These are phyloP conservation scores for Idaea aversata DNA, from an alignment of 2,888 invertebrate species.

Conservation along the genomic window DNA sequence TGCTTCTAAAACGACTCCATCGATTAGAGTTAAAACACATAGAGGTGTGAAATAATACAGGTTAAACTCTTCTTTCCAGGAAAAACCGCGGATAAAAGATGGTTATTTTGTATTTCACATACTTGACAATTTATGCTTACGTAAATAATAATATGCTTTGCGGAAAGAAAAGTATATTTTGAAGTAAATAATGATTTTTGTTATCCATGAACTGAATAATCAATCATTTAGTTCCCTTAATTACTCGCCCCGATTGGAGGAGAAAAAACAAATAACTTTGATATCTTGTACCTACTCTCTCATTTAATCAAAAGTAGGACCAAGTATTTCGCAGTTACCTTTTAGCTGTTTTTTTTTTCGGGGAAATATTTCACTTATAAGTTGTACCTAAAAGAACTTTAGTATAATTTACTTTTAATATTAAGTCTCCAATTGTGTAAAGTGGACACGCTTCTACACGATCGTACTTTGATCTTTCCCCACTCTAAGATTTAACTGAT, in stretches of 20 bases:
- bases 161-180: not conserved
- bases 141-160: not conserved
- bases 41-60: not conserved
- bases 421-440: not conserved
- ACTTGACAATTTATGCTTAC: not conserved
- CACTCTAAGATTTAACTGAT: not conserved
- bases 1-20: not conserved
- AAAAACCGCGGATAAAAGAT: not conserved
- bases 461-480: not conserved
- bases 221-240: not conserved
- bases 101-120: not conserved
- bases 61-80: too few species aligned
- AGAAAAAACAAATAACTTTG: not conserved
- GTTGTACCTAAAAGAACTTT: not conserved
- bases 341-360: not conserved
- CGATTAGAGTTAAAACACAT: not conserved
- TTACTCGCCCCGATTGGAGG: not conserved
- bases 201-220: not conserved
- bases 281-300: conserved; percentile 1
- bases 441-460: not conserved
- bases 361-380: not conserved
- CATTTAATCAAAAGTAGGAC: not conserved
- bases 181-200: not conserved
- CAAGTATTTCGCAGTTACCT: not conserved
- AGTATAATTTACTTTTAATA: not conserved